Conservation (phyloP, 1,140 invertebrate species). For the Littorina saxatilis region DNA sequence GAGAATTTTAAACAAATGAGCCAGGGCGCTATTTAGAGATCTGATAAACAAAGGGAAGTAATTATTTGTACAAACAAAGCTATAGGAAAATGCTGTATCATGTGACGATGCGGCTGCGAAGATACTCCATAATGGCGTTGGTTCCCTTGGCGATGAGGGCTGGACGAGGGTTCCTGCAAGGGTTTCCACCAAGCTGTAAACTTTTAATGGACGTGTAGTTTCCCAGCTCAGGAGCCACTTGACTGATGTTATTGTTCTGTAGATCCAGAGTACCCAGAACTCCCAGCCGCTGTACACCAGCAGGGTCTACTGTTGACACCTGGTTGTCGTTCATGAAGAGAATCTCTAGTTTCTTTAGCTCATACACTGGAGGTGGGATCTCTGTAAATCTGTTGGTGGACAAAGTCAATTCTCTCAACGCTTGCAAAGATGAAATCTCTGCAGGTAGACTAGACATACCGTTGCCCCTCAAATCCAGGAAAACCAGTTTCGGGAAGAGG, state of each 20-base stretch:
- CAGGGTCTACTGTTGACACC: conserved; percentile 83
- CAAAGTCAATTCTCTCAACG: conserved; percentile 87
- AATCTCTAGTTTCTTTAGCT: conserved; percentile 87
- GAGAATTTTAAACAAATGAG: too few species aligned
- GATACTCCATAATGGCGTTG: conserved; percentile 86
- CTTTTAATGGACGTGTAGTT: conserved; percentile 86
- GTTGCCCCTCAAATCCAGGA: conserved; percentile 86
- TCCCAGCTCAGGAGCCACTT: conserved; percentile 88
- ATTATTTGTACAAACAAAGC: too few species aligned
- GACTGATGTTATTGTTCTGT: conserved; percentile 87
- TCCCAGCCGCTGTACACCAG: conserved; percentile 80
- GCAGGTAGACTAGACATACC: conserved; percentile 82
- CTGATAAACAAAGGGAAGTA: too few species aligned
- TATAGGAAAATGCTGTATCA: too few species aligned
- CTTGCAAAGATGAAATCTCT: conserved; percentile 80
- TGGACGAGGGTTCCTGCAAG: conserved; percentile 89
- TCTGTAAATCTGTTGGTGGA: conserved; percentile 87
- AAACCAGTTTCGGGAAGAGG: conserved; percentile 81
- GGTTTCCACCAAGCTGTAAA: conserved; percentile 88
- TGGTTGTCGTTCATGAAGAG: conserved; percentile 87
- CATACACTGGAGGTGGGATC: conserved; percentile 85
- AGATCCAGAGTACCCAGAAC: conserved; percentile 87
- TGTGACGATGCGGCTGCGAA: conserved; percentile 84
- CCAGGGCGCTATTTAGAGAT: too few species aligned
- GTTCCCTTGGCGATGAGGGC: conserved; percentile 92